Conservation (phyloP, 2,113 vertebrate genomes). For the Uria lomvia region DNA sequence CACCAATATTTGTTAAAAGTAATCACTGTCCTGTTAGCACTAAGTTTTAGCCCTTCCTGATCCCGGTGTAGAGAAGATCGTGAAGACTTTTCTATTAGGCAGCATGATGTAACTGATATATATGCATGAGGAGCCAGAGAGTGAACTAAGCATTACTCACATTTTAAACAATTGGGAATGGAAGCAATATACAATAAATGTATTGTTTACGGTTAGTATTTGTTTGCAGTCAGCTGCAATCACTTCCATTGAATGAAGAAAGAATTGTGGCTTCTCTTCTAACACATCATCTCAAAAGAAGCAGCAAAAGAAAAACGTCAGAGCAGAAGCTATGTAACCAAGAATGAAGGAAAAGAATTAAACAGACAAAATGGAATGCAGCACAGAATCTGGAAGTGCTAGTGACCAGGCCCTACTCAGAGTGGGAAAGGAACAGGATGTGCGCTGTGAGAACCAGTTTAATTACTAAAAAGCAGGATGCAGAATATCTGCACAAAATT, state of each 20-base stretch:
- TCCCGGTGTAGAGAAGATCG: not conserved
- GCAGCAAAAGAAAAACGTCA: not conserved
- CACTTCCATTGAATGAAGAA: not conserved
- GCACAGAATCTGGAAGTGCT: not conserved
- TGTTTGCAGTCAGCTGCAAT: not conserved
- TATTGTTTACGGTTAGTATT: not conserved
- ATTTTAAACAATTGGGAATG: not conserved
- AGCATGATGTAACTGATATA: not conserved
- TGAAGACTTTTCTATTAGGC: not conserved
- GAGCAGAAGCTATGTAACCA: not conserved
- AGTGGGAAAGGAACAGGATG: accelerated
- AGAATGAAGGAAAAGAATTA: not conserved
- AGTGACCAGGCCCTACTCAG: not conserved
- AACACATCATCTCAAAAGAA: not conserved
- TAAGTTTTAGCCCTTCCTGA: not conserved
- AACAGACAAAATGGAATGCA: not conserved
- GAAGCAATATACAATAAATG: not conserved
- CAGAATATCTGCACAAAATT: not conserved
- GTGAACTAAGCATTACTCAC: not conserved
- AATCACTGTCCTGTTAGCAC: not conserved
- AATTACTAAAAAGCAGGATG: not conserved
- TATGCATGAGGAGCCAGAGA: not conserved
- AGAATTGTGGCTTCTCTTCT: not conserved
- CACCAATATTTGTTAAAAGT: not conserved
- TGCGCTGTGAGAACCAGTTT: not conserved